A percentile compares a stretch with the other conserved stretches of the same genome.
Evolutionary conservation across 2,888 invertebrate species (phyloP).

Genomic region (Perizoma flavofasciatum): DNA sequence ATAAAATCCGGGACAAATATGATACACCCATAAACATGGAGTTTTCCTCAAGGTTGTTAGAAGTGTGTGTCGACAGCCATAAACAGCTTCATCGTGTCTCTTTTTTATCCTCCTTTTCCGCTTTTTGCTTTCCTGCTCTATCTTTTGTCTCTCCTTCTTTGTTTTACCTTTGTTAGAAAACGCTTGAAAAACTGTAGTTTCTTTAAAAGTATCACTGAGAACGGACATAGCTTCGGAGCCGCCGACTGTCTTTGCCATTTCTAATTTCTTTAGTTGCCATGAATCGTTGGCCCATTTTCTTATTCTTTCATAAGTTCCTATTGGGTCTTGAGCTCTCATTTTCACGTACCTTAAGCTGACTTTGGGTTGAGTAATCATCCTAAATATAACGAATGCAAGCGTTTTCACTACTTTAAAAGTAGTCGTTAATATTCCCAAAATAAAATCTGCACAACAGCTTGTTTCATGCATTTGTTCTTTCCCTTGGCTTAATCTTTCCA

Average conservation of each 20-base stretch:
- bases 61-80: constrained; percentile 50
- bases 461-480: constrained; percentile 41
- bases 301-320: constrained; percentile 38
- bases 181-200: constrained; percentile 42
- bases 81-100: constrained; percentile 45
- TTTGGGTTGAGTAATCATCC: constrained; percentile 45
- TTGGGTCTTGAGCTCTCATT: constrained; percentile 41
- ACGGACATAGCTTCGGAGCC: constrained; percentile 49
- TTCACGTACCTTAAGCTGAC: constrained; percentile 40
- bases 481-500: constrained; percentile 34
- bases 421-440: constrained; percentile 44
- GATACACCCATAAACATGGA: constrained; percentile 63
- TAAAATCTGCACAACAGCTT: constrained; percentile 45
- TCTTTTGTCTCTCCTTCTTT: constrained; percentile 38
- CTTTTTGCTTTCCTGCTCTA: constrained; percentile 35
- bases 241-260: constrained; percentile 44
- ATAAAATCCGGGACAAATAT: constrained; percentile 59
- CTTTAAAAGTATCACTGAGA: constrained; percentile 48
- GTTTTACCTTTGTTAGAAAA: constrained; percentile 50
- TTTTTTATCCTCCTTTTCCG: constrained; percentile 45
- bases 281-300: constrained; percentile 35
- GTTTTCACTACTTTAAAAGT: constrained; percentile 24
- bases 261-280: constrained; percentile 48
- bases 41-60: constrained; percentile 54
- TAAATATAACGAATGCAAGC: constrained; percentile 32